These are phyloP conservation scores for Dasypus novemcinctus DNA, from an alignment of 2,113 vertebrate genomes.

Conservation along the genomic window DNA sequence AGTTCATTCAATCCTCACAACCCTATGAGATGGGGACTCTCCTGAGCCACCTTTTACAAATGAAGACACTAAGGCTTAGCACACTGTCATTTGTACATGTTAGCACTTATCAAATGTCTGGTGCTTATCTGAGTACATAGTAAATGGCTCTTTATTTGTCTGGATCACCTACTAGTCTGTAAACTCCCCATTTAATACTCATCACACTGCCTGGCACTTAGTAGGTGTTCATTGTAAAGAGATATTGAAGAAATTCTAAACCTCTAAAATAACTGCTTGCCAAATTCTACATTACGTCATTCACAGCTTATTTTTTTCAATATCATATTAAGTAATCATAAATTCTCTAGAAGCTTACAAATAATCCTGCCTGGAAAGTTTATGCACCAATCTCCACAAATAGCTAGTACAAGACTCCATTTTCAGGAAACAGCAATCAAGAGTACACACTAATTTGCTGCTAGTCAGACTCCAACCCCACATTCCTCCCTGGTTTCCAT, in stretches of 20 bases:
- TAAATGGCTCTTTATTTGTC: background rate
- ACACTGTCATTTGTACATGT: background rate
- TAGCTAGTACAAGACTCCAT: background rate
- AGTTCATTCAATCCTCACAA: background rate
- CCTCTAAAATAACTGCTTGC: background rate
- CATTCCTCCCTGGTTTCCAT: background rate
- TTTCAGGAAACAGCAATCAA: background rate
- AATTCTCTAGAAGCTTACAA: background rate
- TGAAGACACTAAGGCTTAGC: background rate
- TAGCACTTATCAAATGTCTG: background rate
- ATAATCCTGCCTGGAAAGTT: background rate
- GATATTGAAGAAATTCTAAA: background rate
- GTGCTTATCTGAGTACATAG: background rate
- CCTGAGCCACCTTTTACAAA: background rate
- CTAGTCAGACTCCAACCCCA: background rate
- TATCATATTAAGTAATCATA: background rate
- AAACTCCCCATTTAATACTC: background rate
- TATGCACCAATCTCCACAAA: background rate
- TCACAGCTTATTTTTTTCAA: background rate
- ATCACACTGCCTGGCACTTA: background rate
- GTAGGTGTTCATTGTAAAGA: background rate
- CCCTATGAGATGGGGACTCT: background rate
- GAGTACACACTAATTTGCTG: background rate
- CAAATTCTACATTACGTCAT: background rate
- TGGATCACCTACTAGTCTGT: background rate